Percentiles rank a stretch among this genome's conserved stretches.
phyloP scores from a whole-genome alignment of 2,797 vertebrate species.

The Microcaecilia unicolor region DNA sequence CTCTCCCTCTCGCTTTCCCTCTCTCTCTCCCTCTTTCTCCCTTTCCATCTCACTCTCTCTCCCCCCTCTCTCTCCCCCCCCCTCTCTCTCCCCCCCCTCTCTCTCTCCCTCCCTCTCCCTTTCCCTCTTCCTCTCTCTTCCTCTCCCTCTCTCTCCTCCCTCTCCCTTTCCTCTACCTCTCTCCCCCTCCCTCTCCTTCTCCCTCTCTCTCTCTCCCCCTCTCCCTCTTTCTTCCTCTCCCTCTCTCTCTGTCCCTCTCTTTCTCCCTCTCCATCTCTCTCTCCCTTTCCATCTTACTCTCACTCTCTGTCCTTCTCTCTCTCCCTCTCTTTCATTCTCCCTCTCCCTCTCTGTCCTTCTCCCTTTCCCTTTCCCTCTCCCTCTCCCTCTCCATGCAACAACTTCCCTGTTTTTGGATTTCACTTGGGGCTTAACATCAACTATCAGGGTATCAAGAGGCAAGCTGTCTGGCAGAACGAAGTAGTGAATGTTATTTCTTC shows the following conservation, averaged over 20 bases:
- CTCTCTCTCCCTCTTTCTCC: slow-evolving; percentile 6
- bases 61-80: slow-evolving; percentile 14
- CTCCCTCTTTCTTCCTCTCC: not conserved
- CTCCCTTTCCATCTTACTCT: slow-evolving; percentile 21
- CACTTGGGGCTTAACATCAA: slow-evolving; percentile 73
- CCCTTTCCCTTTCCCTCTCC: too few relatives aligned
- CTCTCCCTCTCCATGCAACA: too few relatives aligned
- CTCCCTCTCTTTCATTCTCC: too few relatives aligned
- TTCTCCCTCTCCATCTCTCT: slow-evolving; percentile 14
- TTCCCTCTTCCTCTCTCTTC: slow-evolving; percentile 1
- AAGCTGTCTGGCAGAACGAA: slow-evolving; percentile 96
- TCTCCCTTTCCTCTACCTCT: not conserved
- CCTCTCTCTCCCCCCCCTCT: slow-evolving; percentile 5
- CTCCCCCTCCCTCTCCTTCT: not conserved
- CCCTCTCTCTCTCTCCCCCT: not conserved
- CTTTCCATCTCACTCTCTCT: too few relatives aligned
- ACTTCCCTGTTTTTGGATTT: slow-evolving; percentile 79
- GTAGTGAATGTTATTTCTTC: slow-evolving; percentile 96
- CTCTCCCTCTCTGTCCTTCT: too few relatives aligned
- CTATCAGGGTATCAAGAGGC: slow-evolving; percentile 75
- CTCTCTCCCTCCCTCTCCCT: not conserved
- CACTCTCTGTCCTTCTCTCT: too few relatives aligned
- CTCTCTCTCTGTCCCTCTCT: slow-evolving; percentile 6
- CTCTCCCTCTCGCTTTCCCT: slow-evolving; percentile 56
- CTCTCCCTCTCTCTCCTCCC: not conserved